Conservation (phyloP, 2,797 vertebrate species). For the Alfaro cultratus region DNA sequence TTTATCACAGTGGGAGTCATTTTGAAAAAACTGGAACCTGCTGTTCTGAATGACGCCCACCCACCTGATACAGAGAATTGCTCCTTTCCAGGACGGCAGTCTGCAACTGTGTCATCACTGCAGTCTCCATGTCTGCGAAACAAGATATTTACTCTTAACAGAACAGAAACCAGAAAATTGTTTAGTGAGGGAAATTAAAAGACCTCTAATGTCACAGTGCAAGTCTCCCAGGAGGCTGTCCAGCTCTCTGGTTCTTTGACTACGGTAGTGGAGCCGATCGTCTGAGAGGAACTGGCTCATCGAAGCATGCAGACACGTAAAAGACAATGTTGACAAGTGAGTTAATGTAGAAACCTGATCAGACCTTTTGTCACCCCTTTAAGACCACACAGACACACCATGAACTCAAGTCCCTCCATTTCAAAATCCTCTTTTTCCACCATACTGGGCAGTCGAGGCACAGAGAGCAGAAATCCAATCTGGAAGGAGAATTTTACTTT, state of each 20-base stretch:
- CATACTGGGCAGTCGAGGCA: constrained; percentile 91
- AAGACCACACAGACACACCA: constrained; percentile 75
- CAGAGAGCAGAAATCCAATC: constrained; percentile 94
- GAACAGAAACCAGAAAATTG: constrained; percentile 2
- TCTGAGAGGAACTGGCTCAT: constrained; percentile 90
- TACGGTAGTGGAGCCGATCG: constrained; percentile 92
- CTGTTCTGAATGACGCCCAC: constrained; percentile 13
- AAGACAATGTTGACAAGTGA: neutral
- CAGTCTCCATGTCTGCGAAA: constrained; percentile 87
- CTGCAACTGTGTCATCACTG: constrained; percentile 93
- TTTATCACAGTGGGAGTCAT: constrained; percentile 26
- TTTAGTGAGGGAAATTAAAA: constrained; percentile 11
- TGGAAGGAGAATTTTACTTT: constrained; percentile 53
- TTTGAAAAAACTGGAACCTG: constrained; percentile 26
- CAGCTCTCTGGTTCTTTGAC: constrained; percentile 90
- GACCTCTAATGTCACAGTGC: constrained; percentile 93
- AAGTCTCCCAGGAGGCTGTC: constrained; percentile 93
- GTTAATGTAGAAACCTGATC: constrained; percentile 5
- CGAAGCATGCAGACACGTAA: neutral
- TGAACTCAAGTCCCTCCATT: constrained; percentile 93
- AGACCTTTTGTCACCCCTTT: neutral
- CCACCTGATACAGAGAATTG: constrained; percentile 81
- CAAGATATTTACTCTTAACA: constrained; percentile 4
- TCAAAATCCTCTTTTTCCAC: constrained; percentile 90
- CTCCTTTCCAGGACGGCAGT: constrained; percentile 86